These are phyloP conservation scores for Protophormia terraenovae DNA, from an alignment of 2,888 invertebrate genomes.

Conservation along the genomic window DNA sequence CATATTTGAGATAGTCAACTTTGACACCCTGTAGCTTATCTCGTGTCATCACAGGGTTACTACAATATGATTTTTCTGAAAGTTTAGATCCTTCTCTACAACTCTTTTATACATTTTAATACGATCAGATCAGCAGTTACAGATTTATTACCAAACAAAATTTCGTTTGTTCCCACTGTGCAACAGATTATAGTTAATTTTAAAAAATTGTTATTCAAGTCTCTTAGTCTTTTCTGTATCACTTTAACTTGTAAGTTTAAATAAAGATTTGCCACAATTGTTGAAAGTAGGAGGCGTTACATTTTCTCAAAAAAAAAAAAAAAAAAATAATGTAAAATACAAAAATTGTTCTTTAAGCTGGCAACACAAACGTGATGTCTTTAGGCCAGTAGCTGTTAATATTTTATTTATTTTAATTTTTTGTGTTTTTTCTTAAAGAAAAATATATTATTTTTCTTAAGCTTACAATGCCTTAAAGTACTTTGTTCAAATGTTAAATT, in stretches of 20 bases:
- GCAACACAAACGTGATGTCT: slow-evolving; percentile 43
- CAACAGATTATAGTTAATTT: slow-evolving; percentile 2
- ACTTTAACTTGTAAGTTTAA: slow-evolving; percentile 31
- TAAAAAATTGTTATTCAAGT: slow-evolving; percentile 8
- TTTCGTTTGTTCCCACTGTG: no score
- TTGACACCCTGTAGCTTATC: no score
- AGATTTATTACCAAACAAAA: no score
- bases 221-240: neutral
- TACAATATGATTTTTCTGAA: no score
- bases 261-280: slow-evolving; percentile 35
- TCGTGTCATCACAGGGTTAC: no score
- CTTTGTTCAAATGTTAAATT: neutral
- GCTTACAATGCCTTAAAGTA: neutral
- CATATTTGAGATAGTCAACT: no score
- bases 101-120: no score
- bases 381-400: slow-evolving; percentile 20
- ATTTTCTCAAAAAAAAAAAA: neutral
- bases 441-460: no score
- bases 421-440: no score
- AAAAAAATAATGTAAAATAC: neutral
- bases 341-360: neutral
- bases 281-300: slow-evolving; percentile 35
- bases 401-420: slow-evolving; percentile 3
- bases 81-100: no score
- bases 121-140: no score